Evolutionary conservation across 2,888 invertebrate genomes (phyloP).

Genomic region (Cancer borealis): DNA sequence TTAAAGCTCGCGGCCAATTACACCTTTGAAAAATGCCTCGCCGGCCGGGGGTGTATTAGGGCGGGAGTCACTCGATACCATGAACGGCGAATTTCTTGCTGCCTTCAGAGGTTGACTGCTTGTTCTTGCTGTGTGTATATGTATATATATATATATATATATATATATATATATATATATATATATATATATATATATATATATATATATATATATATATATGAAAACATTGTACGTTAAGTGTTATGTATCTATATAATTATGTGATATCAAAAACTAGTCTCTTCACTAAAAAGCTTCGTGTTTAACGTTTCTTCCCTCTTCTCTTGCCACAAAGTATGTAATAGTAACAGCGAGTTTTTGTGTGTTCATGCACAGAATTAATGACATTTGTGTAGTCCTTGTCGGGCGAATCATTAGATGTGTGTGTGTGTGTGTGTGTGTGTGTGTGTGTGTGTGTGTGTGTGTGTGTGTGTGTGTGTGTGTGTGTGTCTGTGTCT

Average conservation of each 20-base stretch:
- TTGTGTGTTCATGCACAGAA: conserved; percentile 20
- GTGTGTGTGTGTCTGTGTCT: conserved; percentile 9
- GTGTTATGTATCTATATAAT: too few relatives aligned
- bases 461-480: conserved; percentile 8
- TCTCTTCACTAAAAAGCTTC: not conserved
- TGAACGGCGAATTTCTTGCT: not conserved
- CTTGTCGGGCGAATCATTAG: conserved; percentile 20
- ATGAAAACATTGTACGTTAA: too few relatives aligned
- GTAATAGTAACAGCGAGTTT: not conserved
- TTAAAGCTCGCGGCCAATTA: not conserved
- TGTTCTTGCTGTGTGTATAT: not conserved
- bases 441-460: conserved; percentile 26
- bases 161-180: not conserved
- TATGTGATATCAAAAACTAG: not conserved
- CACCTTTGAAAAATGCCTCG: not conserved
- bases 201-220: not conserved
- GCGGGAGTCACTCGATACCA: conserved; percentile 6
- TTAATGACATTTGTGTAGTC: conserved; percentile 20
- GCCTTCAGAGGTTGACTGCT: not conserved
- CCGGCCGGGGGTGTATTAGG: not conserved
- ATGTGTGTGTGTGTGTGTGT: conserved; percentile 22
- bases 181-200: not conserved
- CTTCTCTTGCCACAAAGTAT: not conserved
- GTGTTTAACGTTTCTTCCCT: not conserved
- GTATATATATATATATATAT: not conserved